Evolutionary conservation across 1,140 invertebrate species (phyloP).

Genomic region (Hyposmocoma kahamanoa): DNA sequence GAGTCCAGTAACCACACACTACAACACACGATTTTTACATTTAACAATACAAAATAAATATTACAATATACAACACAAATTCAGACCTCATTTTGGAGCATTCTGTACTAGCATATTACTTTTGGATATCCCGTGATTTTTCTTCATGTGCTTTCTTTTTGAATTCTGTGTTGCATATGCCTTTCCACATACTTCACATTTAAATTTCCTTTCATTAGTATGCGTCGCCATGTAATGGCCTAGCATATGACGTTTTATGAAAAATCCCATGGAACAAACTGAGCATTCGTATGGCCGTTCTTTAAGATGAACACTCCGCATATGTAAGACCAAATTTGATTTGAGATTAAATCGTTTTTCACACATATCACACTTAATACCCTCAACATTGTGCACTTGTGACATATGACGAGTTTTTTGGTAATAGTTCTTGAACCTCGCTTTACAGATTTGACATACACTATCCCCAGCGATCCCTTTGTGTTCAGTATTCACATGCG

Average conservation of each 20-base stretch:
- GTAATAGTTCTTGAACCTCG: conserved; percentile 62
- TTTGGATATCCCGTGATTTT: conserved; percentile 55
- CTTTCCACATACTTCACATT: conserved; percentile 57
- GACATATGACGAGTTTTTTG: conserved; percentile 65
- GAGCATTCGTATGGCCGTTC: conserved; percentile 59
- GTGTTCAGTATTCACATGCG: conserved; percentile 56
- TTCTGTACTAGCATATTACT: conserved; percentile 15
- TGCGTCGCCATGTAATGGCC: conserved; percentile 59
- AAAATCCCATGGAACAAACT: conserved; percentile 59
- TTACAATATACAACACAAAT: too few relatives aligned
- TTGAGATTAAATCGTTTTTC: conserved; percentile 59
- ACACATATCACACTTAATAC: conserved; percentile 55
- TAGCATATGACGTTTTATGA: conserved; percentile 58
- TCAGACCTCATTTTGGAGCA: conserved; percentile 23
- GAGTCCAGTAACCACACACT: too few relatives aligned
- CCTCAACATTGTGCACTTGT: conserved; percentile 54
- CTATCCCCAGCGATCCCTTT: conserved; percentile 61
- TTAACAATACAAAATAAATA: too few relatives aligned
- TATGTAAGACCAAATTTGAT: conserved; percentile 56
- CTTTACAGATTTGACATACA: conserved; percentile 60
- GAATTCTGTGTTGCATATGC: conserved; percentile 59
- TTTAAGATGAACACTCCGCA: conserved; percentile 58
- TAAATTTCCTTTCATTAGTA: conserved; percentile 59
- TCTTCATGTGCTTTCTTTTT: conserved; percentile 61
- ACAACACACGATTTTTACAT: too few relatives aligned